Conservation (phyloP, 2,888 invertebrate genomes). For the Phyto melanocephala region DNA sequence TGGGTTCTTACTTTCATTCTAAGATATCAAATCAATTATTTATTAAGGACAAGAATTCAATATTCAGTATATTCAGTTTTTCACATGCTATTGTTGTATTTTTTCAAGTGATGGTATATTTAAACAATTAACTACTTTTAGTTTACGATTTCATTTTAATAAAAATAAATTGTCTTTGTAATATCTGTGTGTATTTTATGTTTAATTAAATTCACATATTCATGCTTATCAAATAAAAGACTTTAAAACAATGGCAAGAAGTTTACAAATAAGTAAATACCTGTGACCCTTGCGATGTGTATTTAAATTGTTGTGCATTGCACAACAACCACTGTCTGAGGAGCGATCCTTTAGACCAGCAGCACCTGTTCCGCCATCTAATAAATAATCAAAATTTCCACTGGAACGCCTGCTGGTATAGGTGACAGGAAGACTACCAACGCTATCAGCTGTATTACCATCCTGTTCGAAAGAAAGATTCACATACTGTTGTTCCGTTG, state of each 20-base stretch:
- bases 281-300: conserved; percentile 84
- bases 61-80: not conserved
- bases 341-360: conserved; percentile 66
- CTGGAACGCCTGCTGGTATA: conserved; percentile 64
- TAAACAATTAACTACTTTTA: not conserved
- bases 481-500: conserved; percentile 70
- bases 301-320: conserved; percentile 72
- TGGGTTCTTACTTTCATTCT: not conserved
- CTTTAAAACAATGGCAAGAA: no score
- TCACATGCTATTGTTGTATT: not conserved
- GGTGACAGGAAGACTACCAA: not conserved
- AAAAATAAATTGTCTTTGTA: no score
- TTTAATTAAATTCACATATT: no score
- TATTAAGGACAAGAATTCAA: conserved; percentile 11
- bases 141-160: no score
- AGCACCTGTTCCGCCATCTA: conserved; percentile 67
- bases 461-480: conserved; percentile 75
- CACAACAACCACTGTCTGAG: conserved; percentile 66
- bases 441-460: conserved; percentile 47
- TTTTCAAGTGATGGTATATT: not conserved
- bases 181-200: no score
- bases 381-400: conserved; percentile 72
- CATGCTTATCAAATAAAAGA: no score
- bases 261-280: conserved; percentile 72
- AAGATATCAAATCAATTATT: conserved; percentile 41